Evolutionary conservation across 2,113 vertebrate genomes (phyloP).

Genomic region (Python bivittatus): DNA sequence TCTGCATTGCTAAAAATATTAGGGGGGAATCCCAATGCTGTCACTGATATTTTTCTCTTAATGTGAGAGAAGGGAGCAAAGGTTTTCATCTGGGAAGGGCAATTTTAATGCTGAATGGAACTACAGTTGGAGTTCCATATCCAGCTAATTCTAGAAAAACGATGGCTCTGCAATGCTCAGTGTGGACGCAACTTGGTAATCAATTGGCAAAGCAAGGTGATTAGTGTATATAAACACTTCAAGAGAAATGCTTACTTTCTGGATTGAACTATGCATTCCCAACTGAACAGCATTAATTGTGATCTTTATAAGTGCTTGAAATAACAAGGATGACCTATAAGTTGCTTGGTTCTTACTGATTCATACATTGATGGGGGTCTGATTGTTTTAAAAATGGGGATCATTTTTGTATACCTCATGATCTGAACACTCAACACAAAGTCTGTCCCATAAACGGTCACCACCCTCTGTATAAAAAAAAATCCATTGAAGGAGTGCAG

Average conservation of each 20-base stretch:
- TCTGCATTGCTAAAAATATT: background rate
- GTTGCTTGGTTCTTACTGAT: background rate
- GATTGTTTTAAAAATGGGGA: background rate
- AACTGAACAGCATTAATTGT: background rate
- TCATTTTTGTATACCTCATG: background rate
- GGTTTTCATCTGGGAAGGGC: background rate
- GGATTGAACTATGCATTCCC: background rate
- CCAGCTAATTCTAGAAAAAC: background rate
- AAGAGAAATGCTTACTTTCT: background rate
- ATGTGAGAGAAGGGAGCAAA: background rate
- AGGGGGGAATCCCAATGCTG: background rate
- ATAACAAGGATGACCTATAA: background rate
- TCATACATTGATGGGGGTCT: background rate
- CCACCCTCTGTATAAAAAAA: background rate
- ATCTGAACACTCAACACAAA: background rate
- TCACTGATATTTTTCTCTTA: background rate
- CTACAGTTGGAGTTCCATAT: background rate
- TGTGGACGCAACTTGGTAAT: background rate
- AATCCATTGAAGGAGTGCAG: background rate
- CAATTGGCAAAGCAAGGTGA: background rate
- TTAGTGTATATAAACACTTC: background rate
- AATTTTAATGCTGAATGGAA: background rate
- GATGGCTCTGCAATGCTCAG: background rate
- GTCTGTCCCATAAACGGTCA: background rate
- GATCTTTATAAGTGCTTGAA: background rate